Base-by-base conservation (phyloP, 2,888 invertebrate genomes). In the Nemoura dubitans region DNA sequence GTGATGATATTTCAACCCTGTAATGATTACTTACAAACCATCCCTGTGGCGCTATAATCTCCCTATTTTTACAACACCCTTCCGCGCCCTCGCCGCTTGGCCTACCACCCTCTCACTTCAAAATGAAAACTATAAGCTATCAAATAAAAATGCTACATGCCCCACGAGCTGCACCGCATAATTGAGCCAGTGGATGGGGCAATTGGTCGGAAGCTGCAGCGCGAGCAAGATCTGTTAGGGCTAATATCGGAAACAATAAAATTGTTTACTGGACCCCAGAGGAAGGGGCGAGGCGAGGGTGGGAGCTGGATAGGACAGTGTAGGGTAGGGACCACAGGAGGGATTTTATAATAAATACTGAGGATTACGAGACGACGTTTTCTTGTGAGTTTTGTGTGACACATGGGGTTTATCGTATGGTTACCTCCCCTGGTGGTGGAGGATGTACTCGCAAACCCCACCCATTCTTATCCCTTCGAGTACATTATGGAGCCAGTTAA, bases 171-270 rank as follows among this genome's bases (percentile, higher is more conserved):
- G 59, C 25, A 76, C 7, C 25, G 27, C 84, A 81, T 76, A 84
- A 76, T 84, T 84, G 81, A 16, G 14, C 27, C n/a, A 14, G 84
- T 28, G 27, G 27, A 26, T 36, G 36, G 59, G 59, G 59, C 59
- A 59, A 59, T 59, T 59, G 59, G 59, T 59, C 59, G 59, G 81
- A 76, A 27, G 59, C 27, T 59, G 84, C 36, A n/a, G 43, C 27
- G 76, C n/a, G 85, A 84, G 76, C 76, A 77, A 84, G 86, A 85
- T 87, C 78, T 76, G 86, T 59, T 43, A 78, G 85, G 87, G 85
- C 85, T 87, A 87, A 87, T 87, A 87, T 87, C 87, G 83, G 77
- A 87, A 87, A 87, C 87, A 87, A 87, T 87, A 87, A 87, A 87
- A 87, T 16, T 84, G 86, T 76, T 29, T 83, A 86, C 81, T 76